Percentiles rank a stretch among this genome's conserved stretches.
Evolutionary conservation across 2,888 invertebrate genomes (phyloP).

Genomic region (Argyra leucocephala): DNA sequence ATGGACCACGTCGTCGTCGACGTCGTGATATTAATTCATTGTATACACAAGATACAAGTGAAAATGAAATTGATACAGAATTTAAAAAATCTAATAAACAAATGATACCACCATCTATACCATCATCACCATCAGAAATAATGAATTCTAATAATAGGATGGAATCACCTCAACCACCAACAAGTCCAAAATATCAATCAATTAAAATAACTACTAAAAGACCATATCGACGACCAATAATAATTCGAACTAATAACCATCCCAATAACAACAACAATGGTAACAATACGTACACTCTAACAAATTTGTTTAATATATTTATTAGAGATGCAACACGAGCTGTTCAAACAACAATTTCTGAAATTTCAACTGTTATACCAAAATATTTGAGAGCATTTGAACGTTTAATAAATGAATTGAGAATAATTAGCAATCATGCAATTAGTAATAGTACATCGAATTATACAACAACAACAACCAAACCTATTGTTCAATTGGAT

Average conservation of each 20-base stretch:
- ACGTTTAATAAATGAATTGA: not conserved
- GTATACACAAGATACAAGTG: constrained; percentile 30
- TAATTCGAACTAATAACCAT: not conserved
- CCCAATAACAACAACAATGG: not conserved
- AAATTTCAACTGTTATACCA: constrained; percentile 20
- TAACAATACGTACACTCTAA: not conserved
- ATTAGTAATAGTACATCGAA: not conserved
- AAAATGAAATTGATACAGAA: constrained; percentile 46
- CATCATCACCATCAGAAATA: constrained; percentile 8
- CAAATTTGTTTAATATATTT: not conserved
- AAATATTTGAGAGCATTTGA: constrained; percentile 11
- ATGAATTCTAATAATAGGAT: not conserved
- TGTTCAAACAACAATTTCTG: constrained; percentile 18
- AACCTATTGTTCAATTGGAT: too few species aligned
- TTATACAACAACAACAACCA: not conserved
- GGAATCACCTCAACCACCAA: too few species aligned
- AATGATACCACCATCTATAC: constrained; percentile 12
- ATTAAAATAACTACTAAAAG: too few species aligned
- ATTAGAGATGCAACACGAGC: not conserved
- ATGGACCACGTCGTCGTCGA: constrained; percentile 50
- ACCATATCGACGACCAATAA: not conserved
- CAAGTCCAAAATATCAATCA: not conserved
- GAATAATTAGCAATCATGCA: not conserved
- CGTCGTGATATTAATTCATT: constrained; percentile 25
- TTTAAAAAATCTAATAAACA: not conserved